phyloP scores from a whole-genome alignment of 2,113 vertebrate species.

The Coturnix japonica region DNA sequence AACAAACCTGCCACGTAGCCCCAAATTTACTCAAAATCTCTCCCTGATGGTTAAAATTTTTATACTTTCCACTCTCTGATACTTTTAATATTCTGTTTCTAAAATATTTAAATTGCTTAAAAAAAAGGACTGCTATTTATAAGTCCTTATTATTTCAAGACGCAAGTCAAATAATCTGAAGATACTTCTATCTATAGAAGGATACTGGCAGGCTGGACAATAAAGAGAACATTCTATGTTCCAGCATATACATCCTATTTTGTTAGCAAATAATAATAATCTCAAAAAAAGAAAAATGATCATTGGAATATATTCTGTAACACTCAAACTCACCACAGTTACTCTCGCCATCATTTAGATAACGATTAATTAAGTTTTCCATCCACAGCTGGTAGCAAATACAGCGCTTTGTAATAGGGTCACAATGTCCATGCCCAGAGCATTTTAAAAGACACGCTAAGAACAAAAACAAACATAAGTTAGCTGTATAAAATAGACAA shows the following conservation, averaged over 20 bases:
- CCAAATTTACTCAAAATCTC: not conserved
- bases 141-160: not conserved
- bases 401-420: conserved; percentile 89
- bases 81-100: not conserved
- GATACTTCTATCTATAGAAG: not conserved
- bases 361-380: conserved; percentile 85
- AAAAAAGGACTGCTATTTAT: not conserved
- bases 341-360: conserved; percentile 85
- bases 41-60: not conserved
- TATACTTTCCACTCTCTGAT: not conserved
- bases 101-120: not conserved
- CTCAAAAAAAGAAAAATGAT: not conserved
- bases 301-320: not conserved
- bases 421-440: conserved; percentile 88
- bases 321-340: conserved; percentile 84
- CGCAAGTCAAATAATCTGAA: not conserved
- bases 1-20: not conserved
- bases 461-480: not conserved
- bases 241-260: not conserved
- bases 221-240: not conserved
- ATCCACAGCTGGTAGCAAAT: conserved; percentile 91
- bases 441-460: conserved; percentile 88
- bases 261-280: not conserved
- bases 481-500: not conserved
- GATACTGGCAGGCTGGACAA: not conserved